A percentile compares a stretch with the other conserved stretches of the same genome.
Evolutionary conservation across 2,888 invertebrate species (phyloP).

Genomic region (Venustoraphidia nigricollis): DNA sequence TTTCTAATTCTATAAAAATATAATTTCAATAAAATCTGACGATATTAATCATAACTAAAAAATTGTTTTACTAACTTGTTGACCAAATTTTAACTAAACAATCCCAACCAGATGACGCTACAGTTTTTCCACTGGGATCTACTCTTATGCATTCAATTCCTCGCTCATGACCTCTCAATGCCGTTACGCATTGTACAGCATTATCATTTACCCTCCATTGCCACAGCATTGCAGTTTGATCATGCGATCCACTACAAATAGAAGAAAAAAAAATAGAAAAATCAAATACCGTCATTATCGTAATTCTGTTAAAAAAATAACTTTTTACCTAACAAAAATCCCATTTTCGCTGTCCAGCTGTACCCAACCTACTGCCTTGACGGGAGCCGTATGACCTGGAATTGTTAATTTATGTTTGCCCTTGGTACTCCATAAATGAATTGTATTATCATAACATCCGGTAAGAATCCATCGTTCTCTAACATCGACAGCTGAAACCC

Average conservation of each 20-base stretch:
- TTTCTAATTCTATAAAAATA: slow-evolving; percentile 25
- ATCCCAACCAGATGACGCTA: slow-evolving; percentile 88
- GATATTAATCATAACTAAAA: slow-evolving; percentile 1
- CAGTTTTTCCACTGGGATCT: slow-evolving; percentile 42
- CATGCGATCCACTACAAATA: slow-evolving; percentile 65
- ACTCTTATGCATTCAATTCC: slow-evolving; percentile 80
- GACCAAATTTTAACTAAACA: slow-evolving; percentile 87
- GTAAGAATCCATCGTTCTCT: slow-evolving; percentile 66
- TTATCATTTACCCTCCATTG: slow-evolving; percentile 63
- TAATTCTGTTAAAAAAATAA: slow-evolving; percentile 1
- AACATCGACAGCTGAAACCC: slow-evolving; percentile 82
- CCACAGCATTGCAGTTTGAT: slow-evolving; percentile 85
- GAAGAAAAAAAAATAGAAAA: slow-evolving; percentile 5
- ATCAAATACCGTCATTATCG: neutral
- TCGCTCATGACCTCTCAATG: slow-evolving; percentile 82
- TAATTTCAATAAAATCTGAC: neutral
- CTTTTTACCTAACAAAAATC: slow-evolving; percentile 47
- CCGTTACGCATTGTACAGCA: slow-evolving; percentile 61
- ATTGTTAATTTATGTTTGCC: slow-evolving; percentile 73
- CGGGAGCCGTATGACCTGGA: slow-evolving; percentile 72
- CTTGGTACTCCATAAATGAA: slow-evolving; percentile 78
- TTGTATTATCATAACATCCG: slow-evolving; percentile 86
- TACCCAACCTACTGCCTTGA: slow-evolving; percentile 83
- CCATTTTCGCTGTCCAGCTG: slow-evolving; percentile 45
- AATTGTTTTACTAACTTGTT: slow-evolving; percentile 34